Base-by-base conservation (phyloP, 53 echinoderm and acorn worm genomes). In the Stichopus horrens region DNA sequence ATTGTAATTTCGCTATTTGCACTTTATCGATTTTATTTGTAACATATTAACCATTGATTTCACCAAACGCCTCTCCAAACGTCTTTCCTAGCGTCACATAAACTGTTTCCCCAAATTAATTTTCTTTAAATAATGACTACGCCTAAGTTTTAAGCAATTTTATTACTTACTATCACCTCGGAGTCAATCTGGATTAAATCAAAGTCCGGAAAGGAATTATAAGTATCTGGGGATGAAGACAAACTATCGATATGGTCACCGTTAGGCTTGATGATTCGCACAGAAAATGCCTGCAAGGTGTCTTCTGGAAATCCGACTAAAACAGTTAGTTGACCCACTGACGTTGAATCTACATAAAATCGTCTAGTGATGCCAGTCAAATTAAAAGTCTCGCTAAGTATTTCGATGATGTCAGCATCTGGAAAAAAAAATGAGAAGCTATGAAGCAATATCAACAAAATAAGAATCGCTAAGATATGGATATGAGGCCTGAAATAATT, bases 151-250 rank as follows among this genome's bases (percentile, higher is more conserved):
- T 1, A 37, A 37, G 37, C 1, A 37, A 37, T 51, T n/a, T 9
- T 11, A 23, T 23, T 23, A 83, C 83, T 83, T 13, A 85, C 85
- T 18, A 53, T 52, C 20, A 52, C 67, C 52, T 63, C 18, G 18
- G 85, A 58, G 11, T 85, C 85, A 22, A 85, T 85, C 66, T 85
- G 67, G 9, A 37, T n/a, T 18, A 85, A 52, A 16, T 65, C 37
- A 85, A 85, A 85, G 52, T 65, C 18, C 4, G 10, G 5, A 13
- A 85, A 23, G 18, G 59, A 51, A 5, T 51, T 8, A 67, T 51
- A 85, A 0, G 14, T 5, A 21, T 85, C 85, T 6, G 85, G 58
- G 4, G 51, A 8, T n/a, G 14, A 55, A 5, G 79, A 52, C 5
- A 5, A 52, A 21, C 52, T 37, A 21, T 85, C 9, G 51, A 85